Evolutionary conservation across 2,888 invertebrate genomes (phyloP).

Genomic region (Aporophyla nigra): DNA sequence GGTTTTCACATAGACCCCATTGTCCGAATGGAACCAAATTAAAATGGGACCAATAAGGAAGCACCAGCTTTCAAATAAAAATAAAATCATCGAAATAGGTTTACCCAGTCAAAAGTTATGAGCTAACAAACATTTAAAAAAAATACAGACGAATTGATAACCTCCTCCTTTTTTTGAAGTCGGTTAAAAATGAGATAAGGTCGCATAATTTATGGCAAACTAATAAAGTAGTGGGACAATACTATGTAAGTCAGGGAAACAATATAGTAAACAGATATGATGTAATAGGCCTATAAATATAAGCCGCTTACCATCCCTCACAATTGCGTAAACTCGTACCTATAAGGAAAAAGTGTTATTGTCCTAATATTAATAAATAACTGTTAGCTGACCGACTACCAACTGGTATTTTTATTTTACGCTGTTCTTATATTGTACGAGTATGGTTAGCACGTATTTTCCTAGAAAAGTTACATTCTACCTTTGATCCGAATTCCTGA

Average conservation of each 20-base stretch:
- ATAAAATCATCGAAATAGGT: too few relatives aligned
- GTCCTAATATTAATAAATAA: not conserved
- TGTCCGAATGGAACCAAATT: too few relatives aligned
- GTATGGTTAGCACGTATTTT: not conserved
- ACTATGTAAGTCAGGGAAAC: not conserved
- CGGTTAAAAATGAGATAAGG: too few relatives aligned
- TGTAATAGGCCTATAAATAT: not conserved
- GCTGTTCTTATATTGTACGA: not conserved
- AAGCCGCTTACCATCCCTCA: slow-evolving; percentile 3
- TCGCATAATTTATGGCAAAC: not conserved
- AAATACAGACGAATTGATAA: too few relatives aligned
- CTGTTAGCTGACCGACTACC: not conserved
- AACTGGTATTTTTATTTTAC: too few relatives aligned
- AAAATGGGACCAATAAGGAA: too few relatives aligned
- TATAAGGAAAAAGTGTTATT: slow-evolving; percentile 1
- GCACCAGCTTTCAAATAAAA: too few relatives aligned
- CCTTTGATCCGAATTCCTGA: not conserved
- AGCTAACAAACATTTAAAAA: too few relatives aligned
- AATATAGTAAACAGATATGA: not conserved
- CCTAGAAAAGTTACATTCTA: not conserved
- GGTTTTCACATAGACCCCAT: too few relatives aligned
- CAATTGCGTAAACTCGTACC: not conserved
- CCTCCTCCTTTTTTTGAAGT: too few relatives aligned
- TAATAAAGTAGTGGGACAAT: not conserved
- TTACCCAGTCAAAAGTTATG: too few relatives aligned